phyloP scores from a whole-genome alignment of 2,113 vertebrate species.

The Brienomyrus longianalis region DNA sequence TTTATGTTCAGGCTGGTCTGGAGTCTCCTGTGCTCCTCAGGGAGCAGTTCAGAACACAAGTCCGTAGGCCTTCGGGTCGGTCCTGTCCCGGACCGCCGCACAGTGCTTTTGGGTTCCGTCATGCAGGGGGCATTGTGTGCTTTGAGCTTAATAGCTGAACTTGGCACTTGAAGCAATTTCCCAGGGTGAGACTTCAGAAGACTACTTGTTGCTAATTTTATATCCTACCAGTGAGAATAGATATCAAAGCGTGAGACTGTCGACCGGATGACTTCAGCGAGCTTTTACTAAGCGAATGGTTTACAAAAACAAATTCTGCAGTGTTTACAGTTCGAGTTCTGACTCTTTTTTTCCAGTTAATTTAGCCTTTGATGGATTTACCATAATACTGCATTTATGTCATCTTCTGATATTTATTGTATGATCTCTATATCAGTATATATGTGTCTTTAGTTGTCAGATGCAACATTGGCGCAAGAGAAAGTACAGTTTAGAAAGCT shows the following conservation, averaged over 20 bases:
- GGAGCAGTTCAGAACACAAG: conserved; percentile 54
- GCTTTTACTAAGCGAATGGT: not conserved
- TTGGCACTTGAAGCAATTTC: not conserved
- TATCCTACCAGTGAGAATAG: not conserved
- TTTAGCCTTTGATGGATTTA: conserved; percentile 5
- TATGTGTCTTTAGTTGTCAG: not conserved
- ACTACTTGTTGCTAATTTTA: not conserved
- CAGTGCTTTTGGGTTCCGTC: not conserved
- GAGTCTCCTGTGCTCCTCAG: conserved; percentile 37
- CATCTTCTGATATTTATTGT: not conserved
- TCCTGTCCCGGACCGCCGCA: not conserved
- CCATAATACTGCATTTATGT: not conserved
- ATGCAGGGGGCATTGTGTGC: not conserved
- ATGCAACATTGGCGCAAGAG: not conserved
- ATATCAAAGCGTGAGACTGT: not conserved
- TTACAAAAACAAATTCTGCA: not conserved
- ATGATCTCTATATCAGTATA: not conserved
- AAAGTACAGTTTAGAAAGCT: not conserved
- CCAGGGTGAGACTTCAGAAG: not conserved
- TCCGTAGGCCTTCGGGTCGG: conserved; percentile 32
- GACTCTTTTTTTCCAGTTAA: not conserved
- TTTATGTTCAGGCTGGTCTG: conserved; percentile 42
- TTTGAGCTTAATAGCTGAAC: not conserved
- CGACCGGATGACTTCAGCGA: not conserved
- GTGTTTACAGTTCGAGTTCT: not conserved